phyloP scores from a whole-genome alignment of 1,140 invertebrate species.

The Drosophila lacteicornis region DNA sequence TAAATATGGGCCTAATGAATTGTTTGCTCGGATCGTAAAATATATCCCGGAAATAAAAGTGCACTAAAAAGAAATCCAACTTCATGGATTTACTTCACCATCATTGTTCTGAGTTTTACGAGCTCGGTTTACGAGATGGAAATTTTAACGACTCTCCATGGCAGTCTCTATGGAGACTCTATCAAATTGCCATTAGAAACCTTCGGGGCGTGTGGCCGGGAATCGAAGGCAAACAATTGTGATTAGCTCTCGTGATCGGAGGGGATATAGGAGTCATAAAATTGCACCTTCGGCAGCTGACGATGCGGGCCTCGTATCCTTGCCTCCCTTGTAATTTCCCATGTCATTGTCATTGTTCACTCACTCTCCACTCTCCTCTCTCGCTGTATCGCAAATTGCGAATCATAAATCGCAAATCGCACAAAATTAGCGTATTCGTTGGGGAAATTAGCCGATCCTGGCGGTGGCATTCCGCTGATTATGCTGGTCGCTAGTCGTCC shows the following conservation, averaged over 20 bases:
- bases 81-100: conserved; percentile 30
- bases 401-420: not conserved
- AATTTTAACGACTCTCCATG: conserved; percentile 37
- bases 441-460: conserved; percentile 46
- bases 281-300: conserved; percentile 49
- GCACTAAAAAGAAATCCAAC: conserved; percentile 20
- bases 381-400: conserved; percentile 24
- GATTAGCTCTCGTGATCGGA: conserved; percentile 36
- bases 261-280: conserved; percentile 29
- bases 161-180: conserved; percentile 20
- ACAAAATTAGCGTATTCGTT: conserved; percentile 70
- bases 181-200: conserved; percentile 46
- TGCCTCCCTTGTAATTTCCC: conserved; percentile 4
- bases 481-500: conserved; percentile 46
- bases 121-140: conserved; percentile 19
- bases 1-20: conserved; percentile 36
- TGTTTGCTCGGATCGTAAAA: conserved; percentile 40
- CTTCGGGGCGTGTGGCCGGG: conserved; percentile 34
- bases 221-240: conserved; percentile 27
- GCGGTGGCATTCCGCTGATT: conserved; percentile 21
- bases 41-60: conserved; percentile 5
- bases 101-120: conserved; percentile 24
- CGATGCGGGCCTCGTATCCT: conserved; percentile 29
- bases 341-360: conserved; percentile 45
- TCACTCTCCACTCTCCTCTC: conserved; percentile 42